These are phyloP conservation scores for Rhabdomys pumilio DNA, from an alignment of 2,797 vertebrate species.

Conservation along the genomic window DNA sequence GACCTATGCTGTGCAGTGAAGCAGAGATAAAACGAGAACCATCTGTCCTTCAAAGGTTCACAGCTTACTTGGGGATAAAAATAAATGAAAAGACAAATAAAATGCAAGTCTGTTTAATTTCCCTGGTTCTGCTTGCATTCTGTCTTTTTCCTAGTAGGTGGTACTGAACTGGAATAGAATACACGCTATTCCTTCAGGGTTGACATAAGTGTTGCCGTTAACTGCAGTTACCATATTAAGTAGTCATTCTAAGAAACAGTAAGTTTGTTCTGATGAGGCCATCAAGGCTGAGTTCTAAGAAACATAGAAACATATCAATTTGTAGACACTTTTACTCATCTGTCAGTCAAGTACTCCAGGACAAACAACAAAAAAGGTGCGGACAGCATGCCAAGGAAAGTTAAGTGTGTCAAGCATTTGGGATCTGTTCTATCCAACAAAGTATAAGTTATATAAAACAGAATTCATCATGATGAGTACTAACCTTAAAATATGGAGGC, in stretches of 20 bases:
- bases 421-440: background rate
- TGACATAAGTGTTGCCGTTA: background rate
- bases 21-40: background rate
- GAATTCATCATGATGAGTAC: accelerated
- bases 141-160: background rate
- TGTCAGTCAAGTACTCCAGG: background rate
- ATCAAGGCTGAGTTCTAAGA: background rate
- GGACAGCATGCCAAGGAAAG: background rate
- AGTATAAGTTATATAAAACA: background rate
- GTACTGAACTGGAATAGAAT: background rate
- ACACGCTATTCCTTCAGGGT: background rate
- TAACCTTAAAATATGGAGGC: background rate
- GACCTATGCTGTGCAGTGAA: background rate
- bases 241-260: background rate
- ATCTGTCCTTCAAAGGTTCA: conserved; percentile 17
- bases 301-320: background rate
- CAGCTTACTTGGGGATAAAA: background rate
- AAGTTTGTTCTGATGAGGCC: background rate
- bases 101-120: background rate
- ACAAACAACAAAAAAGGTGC: background rate
- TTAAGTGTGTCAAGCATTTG: background rate
- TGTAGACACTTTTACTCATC: background rate
- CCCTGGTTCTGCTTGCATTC: background rate
- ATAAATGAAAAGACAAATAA: background rate
- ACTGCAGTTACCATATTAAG: background rate